Conservation (phyloP, 2,888 invertebrate species). For the Baccha elongata region DNA sequence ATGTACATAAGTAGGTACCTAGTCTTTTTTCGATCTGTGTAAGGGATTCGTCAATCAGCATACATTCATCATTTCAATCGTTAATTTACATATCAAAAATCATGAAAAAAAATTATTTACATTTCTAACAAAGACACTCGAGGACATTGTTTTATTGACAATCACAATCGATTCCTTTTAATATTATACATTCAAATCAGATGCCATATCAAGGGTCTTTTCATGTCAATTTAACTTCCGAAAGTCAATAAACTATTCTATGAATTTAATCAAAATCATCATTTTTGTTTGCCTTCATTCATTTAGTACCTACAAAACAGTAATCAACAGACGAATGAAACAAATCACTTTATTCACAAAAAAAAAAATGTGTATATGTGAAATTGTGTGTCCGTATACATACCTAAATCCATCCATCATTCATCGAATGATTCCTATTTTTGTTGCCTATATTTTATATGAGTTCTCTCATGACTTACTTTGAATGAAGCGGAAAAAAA, state of each 20-base stretch:
- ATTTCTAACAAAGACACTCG: constrained; percentile 13
- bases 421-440: neutral
- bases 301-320: constrained; percentile 55
- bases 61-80: too few relatives aligned
- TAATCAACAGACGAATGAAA: constrained; percentile 54
- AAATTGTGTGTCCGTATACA: too few relatives aligned
- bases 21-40: too few relatives aligned
- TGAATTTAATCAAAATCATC: constrained; percentile 34
- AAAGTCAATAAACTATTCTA: constrained; percentile 39
- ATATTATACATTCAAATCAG: constrained; percentile 28
- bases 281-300: constrained; percentile 39
- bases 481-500: constrained; percentile 36
- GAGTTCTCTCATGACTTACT: neutral
- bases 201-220: neutral
- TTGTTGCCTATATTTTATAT: neutral
- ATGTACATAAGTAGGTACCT: too few relatives aligned
- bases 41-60: too few relatives aligned
- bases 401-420: constrained; percentile 20
- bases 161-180: constrained; percentile 11
- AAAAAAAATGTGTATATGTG: constrained; percentile 4
- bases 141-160: constrained; percentile 18
- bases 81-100: too few relatives aligned
- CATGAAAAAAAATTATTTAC: constrained; percentile 25
- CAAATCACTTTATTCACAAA: constrained; percentile 53
- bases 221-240: neutral